Evolutionary conservation across 2,797 vertebrate species (phyloP).

Genomic region (Zenarchopterus dispar): DNA sequence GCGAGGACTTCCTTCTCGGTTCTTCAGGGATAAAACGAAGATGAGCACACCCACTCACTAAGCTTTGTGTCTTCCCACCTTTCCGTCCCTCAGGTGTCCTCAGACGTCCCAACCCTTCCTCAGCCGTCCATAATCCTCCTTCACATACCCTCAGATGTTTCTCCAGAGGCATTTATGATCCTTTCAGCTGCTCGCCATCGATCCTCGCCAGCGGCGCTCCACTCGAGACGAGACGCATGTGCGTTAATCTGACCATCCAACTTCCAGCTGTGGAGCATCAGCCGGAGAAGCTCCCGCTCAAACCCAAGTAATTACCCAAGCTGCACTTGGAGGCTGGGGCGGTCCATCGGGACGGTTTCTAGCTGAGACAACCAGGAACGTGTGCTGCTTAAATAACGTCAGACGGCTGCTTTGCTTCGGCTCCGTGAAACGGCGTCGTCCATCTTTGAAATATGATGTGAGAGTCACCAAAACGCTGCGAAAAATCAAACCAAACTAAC

Average conservation of each 20-base stretch:
- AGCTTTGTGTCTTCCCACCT: background rate
- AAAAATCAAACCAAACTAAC: background rate
- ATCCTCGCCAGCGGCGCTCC: constrained; percentile 45
- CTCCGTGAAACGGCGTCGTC: constrained; percentile 22
- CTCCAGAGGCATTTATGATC: constrained; percentile 50
- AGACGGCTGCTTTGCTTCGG: constrained; percentile 8
- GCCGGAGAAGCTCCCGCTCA: constrained; percentile 35
- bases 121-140: constrained; percentile 11
- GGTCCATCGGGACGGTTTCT: constrained; percentile 34
- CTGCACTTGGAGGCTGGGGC: constrained; percentile 50
- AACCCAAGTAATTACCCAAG: constrained; percentile 40
- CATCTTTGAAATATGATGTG: constrained; percentile 8
- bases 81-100: background rate
- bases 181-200: constrained; percentile 63
- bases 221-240: constrained; percentile 54
- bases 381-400: constrained; percentile 1
- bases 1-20: background rate
- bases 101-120: constrained; percentile 16
- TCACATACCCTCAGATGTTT: constrained; percentile 65
- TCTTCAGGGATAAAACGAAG: no score
- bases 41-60: no score
- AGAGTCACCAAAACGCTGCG: background rate
- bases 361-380: constrained; percentile 35
- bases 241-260: constrained; percentile 68
- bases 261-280: constrained; percentile 49